Percentiles rank a stretch among this genome's conserved stretches.
Conservation (phyloP, 2,113 vertebrate genomes). For the Brachirus orientalis region DNA sequence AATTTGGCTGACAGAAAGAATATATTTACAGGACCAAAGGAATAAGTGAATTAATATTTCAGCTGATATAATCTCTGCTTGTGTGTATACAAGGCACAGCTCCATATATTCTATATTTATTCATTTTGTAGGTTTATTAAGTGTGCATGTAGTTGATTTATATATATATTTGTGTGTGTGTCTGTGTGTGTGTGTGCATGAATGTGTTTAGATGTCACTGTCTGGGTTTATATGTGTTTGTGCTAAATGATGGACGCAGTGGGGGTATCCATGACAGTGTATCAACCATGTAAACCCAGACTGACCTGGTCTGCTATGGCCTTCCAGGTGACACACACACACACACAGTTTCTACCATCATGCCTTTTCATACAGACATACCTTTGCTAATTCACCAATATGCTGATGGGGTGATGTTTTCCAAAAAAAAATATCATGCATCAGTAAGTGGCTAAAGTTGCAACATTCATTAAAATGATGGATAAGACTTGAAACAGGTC, state of each 20-base stretch:
- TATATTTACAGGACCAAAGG: too few relatives aligned
- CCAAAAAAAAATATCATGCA: background rate
- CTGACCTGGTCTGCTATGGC: constrained; percentile 73
- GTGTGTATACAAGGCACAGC: too few relatives aligned
- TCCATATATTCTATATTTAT: too few relatives aligned
- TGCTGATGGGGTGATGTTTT: constrained; percentile 10
- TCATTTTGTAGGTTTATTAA: too few relatives aligned
- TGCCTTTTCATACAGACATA: constrained; percentile 14
- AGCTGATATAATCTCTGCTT: too few relatives aligned
- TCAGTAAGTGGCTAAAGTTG: background rate
- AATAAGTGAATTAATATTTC: too few relatives aligned
- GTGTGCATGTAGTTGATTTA: background rate
- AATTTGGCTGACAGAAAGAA: background rate
- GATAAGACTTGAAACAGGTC: too few relatives aligned
- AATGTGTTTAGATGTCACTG: constrained; percentile 62
- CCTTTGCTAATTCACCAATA: constrained; percentile 4
- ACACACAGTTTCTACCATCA: background rate
- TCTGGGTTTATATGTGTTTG: constrained; percentile 49
- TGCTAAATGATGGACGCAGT: constrained; percentile 77
- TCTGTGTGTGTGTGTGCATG: constrained; percentile 20
- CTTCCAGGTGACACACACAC: constrained; percentile 59
- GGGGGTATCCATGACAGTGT: constrained; percentile 86
- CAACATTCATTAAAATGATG: too few relatives aligned
- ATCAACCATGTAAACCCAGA: constrained; percentile 78
- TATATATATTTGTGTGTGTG: background rate